Percentiles rank a stretch among this genome's conserved stretches.
phyloP scores from a whole-genome alignment of 2,888 invertebrate genomes.

The Aphidoletes aphidimyza region DNA sequence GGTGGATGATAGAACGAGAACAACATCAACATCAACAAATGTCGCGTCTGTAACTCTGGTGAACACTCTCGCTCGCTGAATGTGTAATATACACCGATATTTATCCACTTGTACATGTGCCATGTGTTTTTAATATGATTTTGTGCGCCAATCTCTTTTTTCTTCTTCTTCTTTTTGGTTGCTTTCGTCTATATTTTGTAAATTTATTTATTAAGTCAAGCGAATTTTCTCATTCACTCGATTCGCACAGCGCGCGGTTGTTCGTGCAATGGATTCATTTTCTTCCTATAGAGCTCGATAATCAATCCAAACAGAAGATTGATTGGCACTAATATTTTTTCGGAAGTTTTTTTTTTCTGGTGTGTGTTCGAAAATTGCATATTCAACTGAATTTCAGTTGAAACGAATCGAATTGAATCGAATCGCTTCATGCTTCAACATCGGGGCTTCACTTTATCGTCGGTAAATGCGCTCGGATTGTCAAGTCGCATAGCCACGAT shows the following conservation, averaged over 20 bases:
- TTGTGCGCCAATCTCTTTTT: slow-evolving; percentile 59
- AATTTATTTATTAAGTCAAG: slow-evolving; percentile 49
- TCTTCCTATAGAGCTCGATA: neutral
- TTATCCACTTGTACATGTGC: slow-evolving; percentile 57
- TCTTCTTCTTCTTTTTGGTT: slow-evolving; percentile 58
- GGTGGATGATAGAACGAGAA: slow-evolving; percentile 3
- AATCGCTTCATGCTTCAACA: too few species aligned
- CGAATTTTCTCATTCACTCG: neutral
- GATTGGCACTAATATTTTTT: neutral
- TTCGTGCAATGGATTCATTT: neutral
- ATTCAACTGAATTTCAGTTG: neutral
- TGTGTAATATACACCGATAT: slow-evolving; percentile 44
- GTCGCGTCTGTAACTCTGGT: slow-evolving; percentile 34
- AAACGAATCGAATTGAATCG: neutral
- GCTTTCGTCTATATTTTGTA: neutral
- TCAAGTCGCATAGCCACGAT: neutral
- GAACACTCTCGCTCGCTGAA: slow-evolving; percentile 36
- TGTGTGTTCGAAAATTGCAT: too few species aligned
- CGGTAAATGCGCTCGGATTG: neutral
- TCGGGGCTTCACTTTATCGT: neutral
- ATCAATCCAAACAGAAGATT: slow-evolving; percentile 21
- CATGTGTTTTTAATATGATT: slow-evolving; percentile 60
- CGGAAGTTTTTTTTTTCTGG: neutral
- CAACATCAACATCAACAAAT: slow-evolving; percentile 53
- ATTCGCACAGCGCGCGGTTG: neutral